Evolutionary conservation across 2,888 invertebrate genomes (phyloP), one percentile per base, ranked within the genome.

Genomic region (Pseudolycoriella hygida): DNA sequence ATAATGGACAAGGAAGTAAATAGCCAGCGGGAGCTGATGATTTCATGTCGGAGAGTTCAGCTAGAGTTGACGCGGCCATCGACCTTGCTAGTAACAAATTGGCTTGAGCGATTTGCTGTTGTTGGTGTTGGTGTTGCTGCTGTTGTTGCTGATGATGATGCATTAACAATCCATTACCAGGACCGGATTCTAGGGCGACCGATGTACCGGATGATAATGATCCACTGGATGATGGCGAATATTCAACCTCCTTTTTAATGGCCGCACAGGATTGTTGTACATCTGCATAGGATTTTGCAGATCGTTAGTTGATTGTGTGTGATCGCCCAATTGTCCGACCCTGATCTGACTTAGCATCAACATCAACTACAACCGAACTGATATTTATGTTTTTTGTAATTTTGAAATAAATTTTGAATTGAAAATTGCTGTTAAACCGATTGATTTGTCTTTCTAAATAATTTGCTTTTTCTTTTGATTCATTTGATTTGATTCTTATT

Each of bases 1-100:
- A 86, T 59, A 85, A 72, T 52, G 85, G 85, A 60, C 86, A 85
- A 62, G 70, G 65, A 57, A 70, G 60, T 56, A 65, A 58, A 50
- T 66, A 66, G 53, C 66, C 63, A 47, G 60, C 61, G 41, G 63
- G 60, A 49, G 62, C 59, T 43, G 66, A 57, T 53, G 64, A 61
- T 55, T 60, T 61, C 15, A 64, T 55, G 34, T 64, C 61, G 2
- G 60, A 59, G 48, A 62, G 58, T 47, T 63, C 62, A 43, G 42
- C 45, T 30, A 41, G 42, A 48, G 46, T n/a, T 15, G 30, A 19
- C 15, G 25, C n/a, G 47, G 49, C 44, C 46, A 50, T 43, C 46
- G 45, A 44, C n/a, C 44, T 17, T 14, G 40, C 17, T 41, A 40
- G n/a, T 15, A 40, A 18, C n/a, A 40, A n/a, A 2, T 39, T 30